Evolutionary conservation across 2,888 invertebrate species (phyloP).

Genomic region (Polymixis flavicincta): DNA sequence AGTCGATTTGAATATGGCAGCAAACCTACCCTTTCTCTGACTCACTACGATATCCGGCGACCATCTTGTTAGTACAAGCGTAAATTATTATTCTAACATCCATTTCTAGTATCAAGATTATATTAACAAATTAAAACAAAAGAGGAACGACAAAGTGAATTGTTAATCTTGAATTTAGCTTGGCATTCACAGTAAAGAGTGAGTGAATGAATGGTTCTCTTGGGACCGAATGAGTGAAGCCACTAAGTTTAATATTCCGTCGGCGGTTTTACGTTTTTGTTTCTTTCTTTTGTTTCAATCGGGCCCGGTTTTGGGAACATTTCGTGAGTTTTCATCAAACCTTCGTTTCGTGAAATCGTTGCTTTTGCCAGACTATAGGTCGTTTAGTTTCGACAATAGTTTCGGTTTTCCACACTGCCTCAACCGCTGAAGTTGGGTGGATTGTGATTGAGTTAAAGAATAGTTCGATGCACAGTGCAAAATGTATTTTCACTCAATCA

Average conservation of each 20-base stretch:
- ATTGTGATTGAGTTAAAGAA: conserved; percentile 32
- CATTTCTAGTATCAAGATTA: conserved; percentile 55
- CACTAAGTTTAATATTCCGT: conserved; percentile 66
- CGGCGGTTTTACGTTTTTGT: conserved; percentile 33
- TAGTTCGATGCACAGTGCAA: not conserved
- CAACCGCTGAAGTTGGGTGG: conserved; percentile 18
- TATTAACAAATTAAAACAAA: conserved; percentile 65
- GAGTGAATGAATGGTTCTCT: conserved; percentile 74
- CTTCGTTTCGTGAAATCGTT: conserved; percentile 29
- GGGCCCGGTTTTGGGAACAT: conserved; percentile 31
- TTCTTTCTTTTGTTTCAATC: conserved; percentile 54
- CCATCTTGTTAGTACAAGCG: conserved; percentile 44
- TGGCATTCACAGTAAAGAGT: conserved; percentile 73
- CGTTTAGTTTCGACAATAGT: conserved; percentile 43
- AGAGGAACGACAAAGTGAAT: conserved; percentile 61
- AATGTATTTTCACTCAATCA: conserved; percentile 12
- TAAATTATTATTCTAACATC: conserved; percentile 39
- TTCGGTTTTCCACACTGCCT: conserved; percentile 29
- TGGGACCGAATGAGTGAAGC: conserved; percentile 72
- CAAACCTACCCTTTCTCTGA: not conserved
- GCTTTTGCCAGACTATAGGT: conserved; percentile 13
- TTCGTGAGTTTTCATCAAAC: conserved; percentile 40
- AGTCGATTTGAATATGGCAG: not conserved
- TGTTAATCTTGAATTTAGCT: conserved; percentile 69
- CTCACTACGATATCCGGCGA: conserved; percentile 23